phyloP scores from a whole-genome alignment of 2,888 invertebrate species.

The Dynastes hyllus region DNA sequence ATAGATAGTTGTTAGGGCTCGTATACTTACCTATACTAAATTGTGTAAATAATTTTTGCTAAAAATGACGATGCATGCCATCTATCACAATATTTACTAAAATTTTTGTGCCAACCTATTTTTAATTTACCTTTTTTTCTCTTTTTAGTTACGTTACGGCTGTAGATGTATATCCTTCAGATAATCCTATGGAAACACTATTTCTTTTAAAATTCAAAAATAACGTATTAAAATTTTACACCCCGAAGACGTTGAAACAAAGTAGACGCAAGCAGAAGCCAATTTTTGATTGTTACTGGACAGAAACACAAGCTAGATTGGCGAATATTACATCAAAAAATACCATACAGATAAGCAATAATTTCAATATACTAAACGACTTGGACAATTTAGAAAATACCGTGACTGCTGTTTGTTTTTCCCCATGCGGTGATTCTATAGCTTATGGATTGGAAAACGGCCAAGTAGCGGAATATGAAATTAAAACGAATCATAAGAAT shows the following conservation, averaged over 20 bases:
- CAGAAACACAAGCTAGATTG: slow-evolving; percentile 37
- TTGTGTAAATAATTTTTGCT: too few relatives aligned
- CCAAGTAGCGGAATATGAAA: slow-evolving; percentile 61
- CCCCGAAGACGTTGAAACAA: slow-evolving; percentile 19
- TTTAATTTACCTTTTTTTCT: neutral
- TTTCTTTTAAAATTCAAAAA: slow-evolving; percentile 32
- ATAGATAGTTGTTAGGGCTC: too few relatives aligned
- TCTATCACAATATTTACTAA: too few relatives aligned
- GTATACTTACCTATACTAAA: too few relatives aligned
- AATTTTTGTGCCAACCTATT: too few relatives aligned
- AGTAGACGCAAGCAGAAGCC: slow-evolving; percentile 43
- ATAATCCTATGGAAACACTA: neutral
- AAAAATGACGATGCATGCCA: too few relatives aligned
- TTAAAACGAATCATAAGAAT: slow-evolving; percentile 59
- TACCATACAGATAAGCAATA: slow-evolving; percentile 63
- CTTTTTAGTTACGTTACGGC: slow-evolving; percentile 31
- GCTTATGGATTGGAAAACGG: slow-evolving; percentile 65
- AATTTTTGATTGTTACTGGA: slow-evolving; percentile 49
- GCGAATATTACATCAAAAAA: slow-evolving; percentile 60
- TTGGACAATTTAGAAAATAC: slow-evolving; percentile 56
- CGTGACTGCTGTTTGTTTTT: slow-evolving; percentile 63
- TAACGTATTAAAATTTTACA: slow-evolving; percentile 39
- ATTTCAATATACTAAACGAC: slow-evolving; percentile 62
- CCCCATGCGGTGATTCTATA: slow-evolving; percentile 63
- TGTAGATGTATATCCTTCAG: slow-evolving; percentile 21